These are phyloP conservation scores for Colinus virginianus DNA, from an alignment of 2,113 vertebrate genomes.

Conservation along the genomic window DNA sequence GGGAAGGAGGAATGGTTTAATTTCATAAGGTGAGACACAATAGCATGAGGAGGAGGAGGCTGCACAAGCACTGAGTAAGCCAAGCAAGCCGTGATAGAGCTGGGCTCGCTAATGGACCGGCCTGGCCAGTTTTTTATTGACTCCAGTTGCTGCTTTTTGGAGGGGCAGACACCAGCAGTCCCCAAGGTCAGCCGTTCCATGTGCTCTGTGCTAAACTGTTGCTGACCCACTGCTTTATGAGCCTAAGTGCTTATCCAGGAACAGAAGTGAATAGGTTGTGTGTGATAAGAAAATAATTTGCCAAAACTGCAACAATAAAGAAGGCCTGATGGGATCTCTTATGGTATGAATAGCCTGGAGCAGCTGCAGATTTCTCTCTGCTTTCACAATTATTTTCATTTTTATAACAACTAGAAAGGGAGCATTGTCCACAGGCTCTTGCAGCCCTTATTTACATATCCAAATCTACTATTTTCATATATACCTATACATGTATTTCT, in stretches of 20 bases:
- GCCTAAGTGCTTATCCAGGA: constrained; percentile 85
- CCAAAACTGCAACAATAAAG: constrained; percentile 88
- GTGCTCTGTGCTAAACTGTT: constrained; percentile 82
- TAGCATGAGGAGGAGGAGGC: constrained; percentile 6
- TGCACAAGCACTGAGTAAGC: background rate
- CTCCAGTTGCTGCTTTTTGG: constrained; percentile 80
- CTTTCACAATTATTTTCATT: constrained; percentile 87
- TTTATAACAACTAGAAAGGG: constrained; percentile 83
- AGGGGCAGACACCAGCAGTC: constrained; percentile 74
- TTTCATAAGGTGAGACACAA: constrained; percentile 30
- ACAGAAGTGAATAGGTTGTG: constrained; percentile 87
- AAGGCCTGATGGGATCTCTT: constrained; percentile 86
- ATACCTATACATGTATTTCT: constrained; percentile 28
- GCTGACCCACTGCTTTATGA: constrained; percentile 85
- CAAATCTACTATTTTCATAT: constrained; percentile 63
- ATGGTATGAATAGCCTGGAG: constrained; percentile 83
- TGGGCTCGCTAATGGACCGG: constrained; percentile 46
- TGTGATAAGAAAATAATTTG: constrained; percentile 90
- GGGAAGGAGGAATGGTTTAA: background rate
- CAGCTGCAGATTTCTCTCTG: constrained; percentile 86
- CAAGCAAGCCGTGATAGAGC: constrained; percentile 56
- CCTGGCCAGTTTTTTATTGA: constrained; percentile 81
- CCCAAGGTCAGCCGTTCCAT: constrained; percentile 77
- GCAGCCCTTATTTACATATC: constrained; percentile 71
- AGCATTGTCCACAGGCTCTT: constrained; percentile 79